Evolutionary conservation across 2,113 vertebrate genomes (phyloP), one percentile per base, ranked within the genome.

Genomic region (Mus pahari): DNA sequence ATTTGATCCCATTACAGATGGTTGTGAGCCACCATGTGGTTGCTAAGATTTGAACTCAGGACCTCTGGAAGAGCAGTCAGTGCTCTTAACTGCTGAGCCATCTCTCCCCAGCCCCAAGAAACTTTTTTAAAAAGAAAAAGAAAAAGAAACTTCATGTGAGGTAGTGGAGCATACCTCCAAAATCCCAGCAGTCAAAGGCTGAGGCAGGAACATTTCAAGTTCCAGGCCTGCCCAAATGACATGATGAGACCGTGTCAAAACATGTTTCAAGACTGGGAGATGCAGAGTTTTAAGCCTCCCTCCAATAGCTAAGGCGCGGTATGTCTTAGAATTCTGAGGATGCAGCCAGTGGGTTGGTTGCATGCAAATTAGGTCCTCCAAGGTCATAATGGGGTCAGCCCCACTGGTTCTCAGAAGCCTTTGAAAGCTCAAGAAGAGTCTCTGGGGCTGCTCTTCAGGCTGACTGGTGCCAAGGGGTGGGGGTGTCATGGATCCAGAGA

Each of bases 321-420:
- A 0, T 33, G 13, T 48, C 22, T 26, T 39, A 70, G 83, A 53
- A 31, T 95, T 94, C 94, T 74, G 55, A 97, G 87, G n/a, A n/a
- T 42, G 45, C 55, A 82, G 66, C 97, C 97, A 96, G 93, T 97
- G 48, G 62, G 60, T 79, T 48, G 3, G 24, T 2, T 8, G 60
- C 58, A 93, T 96, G 94, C 75, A 97, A 96, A 97, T 97, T 71
- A 64, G 70, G 55, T 64, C 64, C 22, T 42, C 10, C 26, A 91
- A 91, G 83, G 91, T 97, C 97, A 96, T 62, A 96, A 96, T 96
- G 70, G 70, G 93, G 8, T 95, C 36, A n/a, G 45, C 42, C 82
- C 68, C 26, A n/a, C 66, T 81, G 2, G 33, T 58, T 39, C 48
- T 86, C 78, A 78, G 77, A 92, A 92, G n/a, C 81, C 12, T 48